phyloP scores from a whole-genome alignment of 2,888 invertebrate genomes.

The Anaspis maculata region DNA sequence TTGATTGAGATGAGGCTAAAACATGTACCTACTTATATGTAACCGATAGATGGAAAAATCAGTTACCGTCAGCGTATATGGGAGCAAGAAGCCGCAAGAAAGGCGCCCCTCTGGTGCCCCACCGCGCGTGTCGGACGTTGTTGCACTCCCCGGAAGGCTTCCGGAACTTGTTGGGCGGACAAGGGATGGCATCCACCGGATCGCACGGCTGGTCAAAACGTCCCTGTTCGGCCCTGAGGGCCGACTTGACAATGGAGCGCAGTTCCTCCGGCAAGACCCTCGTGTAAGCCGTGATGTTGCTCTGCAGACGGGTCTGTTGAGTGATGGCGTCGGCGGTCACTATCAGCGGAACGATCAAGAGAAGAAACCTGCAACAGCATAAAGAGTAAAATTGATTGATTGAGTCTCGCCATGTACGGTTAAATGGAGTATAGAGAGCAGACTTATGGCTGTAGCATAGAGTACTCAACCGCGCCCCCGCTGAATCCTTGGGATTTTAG shows the following conservation, averaged over 20 bases:
- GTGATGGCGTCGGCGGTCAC: no score
- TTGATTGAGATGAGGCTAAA: no score
- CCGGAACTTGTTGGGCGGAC: constrained; percentile 77
- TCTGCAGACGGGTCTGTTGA: no score
- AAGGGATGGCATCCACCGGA: constrained; percentile 49
- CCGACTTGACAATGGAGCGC: constrained; percentile 29
- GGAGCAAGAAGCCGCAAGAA: constrained; percentile 65
- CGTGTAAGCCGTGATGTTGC: constrained; percentile 35
- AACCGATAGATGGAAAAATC: no score
- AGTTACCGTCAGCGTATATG: constrained; percentile 66
- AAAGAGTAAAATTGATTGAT: no score
- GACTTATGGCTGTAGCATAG: no score
- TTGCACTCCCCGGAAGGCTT: constrained; percentile 80
- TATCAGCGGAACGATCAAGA: background rate
- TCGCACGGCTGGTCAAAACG: constrained; percentile 26
- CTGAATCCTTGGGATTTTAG: no score
- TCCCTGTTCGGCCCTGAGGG: constrained; percentile 31
- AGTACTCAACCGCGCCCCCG: no score
- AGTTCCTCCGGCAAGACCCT: constrained; percentile 35
- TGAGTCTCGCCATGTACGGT: no score
- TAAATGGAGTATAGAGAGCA: no score
- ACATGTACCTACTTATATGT: no score
- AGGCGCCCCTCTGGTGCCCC: constrained; percentile 74
- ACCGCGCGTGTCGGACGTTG: constrained; percentile 74
- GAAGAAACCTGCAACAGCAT: background rate